These are phyloP conservation scores for Orussus abietinus DNA, from an alignment of 1,140 invertebrate species.

Conservation along the genomic window DNA sequence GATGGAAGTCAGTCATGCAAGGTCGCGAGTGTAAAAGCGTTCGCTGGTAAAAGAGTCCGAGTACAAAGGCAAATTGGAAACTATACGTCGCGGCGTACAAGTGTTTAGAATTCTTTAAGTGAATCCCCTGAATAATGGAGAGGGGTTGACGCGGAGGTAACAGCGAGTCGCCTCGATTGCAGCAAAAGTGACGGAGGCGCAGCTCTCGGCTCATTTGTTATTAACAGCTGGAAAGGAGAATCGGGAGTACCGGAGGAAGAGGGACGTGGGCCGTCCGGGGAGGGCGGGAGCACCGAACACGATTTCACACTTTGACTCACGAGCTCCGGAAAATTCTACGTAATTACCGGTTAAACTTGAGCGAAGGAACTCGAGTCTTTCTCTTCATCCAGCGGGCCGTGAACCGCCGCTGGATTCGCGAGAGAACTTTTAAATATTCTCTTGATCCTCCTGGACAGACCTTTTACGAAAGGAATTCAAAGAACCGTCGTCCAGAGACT, in stretches of 20 bases:
- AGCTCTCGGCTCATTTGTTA: constrained; percentile 47
- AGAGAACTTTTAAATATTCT: no score
- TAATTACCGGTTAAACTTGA: constrained; percentile 51
- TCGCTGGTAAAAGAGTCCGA: no score
- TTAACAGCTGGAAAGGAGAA: constrained; percentile 33
- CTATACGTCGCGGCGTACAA: constrained; percentile 31
- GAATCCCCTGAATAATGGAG: constrained; percentile 48
- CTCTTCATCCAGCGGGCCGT: no score
- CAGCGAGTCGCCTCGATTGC: constrained; percentile 48
- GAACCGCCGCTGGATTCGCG: no score
- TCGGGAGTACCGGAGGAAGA: no score
- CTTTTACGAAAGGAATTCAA: no score
- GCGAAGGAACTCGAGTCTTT: constrained; percentile 30
- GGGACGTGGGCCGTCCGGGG: no score
- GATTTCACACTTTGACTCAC: constrained; percentile 53
- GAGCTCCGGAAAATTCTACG: constrained; percentile 45
- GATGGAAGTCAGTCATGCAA: no score
- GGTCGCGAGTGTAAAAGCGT: no score
- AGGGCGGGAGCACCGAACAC: constrained; percentile 47
- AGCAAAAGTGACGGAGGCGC: constrained; percentile 46
- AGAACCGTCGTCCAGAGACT: no score
- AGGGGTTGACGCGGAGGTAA: constrained; percentile 46
- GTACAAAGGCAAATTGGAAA: constrained; percentile 15
- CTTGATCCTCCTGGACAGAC: no score
- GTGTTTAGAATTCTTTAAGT: constrained; percentile 49